Conservation (phyloP, 2,888 invertebrate species). For the Cataglyphis livida region DNA sequence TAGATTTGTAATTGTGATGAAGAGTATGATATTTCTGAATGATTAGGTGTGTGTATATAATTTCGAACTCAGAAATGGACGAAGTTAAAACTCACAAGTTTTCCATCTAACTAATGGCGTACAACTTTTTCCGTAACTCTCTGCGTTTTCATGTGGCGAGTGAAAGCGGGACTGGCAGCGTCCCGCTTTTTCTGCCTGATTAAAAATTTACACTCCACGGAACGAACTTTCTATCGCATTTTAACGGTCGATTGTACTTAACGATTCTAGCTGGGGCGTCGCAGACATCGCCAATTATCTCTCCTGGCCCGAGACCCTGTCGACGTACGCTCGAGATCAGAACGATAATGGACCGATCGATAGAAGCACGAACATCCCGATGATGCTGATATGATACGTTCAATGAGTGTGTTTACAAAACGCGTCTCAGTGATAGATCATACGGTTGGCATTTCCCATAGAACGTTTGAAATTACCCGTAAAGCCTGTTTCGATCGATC, state of each 20-base stretch:
- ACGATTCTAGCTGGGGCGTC: slow-evolving; percentile 36
- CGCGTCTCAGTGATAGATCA: slow-evolving; percentile 54
- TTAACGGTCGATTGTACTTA: slow-evolving; percentile 57
- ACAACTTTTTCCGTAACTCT: slow-evolving; percentile 67
- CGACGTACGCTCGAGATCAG: slow-evolving; percentile 53
- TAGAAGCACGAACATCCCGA: neutral
- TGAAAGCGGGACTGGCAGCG: slow-evolving; percentile 33
- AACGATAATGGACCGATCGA: slow-evolving; percentile 44
- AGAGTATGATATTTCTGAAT: slow-evolving; percentile 19
- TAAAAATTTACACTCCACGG: slow-evolving; percentile 66
- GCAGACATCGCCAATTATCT: slow-evolving; percentile 32
- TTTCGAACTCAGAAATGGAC: slow-evolving; percentile 49
- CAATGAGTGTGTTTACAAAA: slow-evolving; percentile 61
- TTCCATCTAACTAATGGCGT: slow-evolving; percentile 56
- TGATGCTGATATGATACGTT: slow-evolving; percentile 58
- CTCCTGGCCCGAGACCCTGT: slow-evolving; percentile 9
- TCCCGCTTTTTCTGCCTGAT: slow-evolving; percentile 64
- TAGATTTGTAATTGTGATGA: neutral
- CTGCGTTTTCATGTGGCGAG: slow-evolving; percentile 57
- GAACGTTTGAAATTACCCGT: slow-evolving; percentile 65
- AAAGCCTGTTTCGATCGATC: slow-evolving; percentile 58
- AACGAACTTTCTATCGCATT: slow-evolving; percentile 50
- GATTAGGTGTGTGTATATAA: slow-evolving; percentile 46
- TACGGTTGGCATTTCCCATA: slow-evolving; percentile 54
- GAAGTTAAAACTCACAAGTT: slow-evolving; percentile 62